Base-by-base conservation (phyloP, 1,140 invertebrate genomes). In the Cephus cinctus region DNA sequence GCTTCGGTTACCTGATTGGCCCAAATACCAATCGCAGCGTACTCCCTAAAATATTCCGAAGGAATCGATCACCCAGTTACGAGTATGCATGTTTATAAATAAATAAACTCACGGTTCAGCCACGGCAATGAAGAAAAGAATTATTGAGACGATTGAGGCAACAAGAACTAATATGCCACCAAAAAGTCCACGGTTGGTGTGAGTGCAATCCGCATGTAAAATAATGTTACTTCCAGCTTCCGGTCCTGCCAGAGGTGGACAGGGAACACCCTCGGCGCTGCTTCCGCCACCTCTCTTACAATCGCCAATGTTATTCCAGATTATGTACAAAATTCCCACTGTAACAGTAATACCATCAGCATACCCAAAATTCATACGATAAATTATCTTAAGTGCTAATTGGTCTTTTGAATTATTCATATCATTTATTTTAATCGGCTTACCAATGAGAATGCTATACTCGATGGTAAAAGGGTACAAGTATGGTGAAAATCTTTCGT, bases 391-490 rank as follows among this genome's bases (percentile, higher is more conserved):
- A n/a, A n/a, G n/a, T n/a, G n/a, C n/a, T n/a, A n/a, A n/a, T n/a
- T n/a, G n/a, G n/a, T n/a, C n/a, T n/a, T n/a, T n/a, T n/a, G n/a
- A n/a, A n/a, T n/a, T n/a, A n/a, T n/a, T n/a, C n/a, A n/a, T n/a
- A n/a, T n/a, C n/a, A n/a, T n/a, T n/a, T n/a, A 36, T n/a, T 34
- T 11, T 27, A 42, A 25, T 15, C 22, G 8, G 65, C 76, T 74
- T 71, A 85, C 85, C 78, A 42, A 88, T 81, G 30, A 87, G 74
- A 63, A 88, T 86, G 65, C 82, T 86, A 65, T 85, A 88, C 68
- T 88, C 86, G 15, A 88, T 86, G 50, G 80, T 84, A 67, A 88
- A 88, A 3, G 86, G 86, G 63, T 86, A 88, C 9, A 88, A 67
- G 65, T 87, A 87, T 1, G 85, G 84, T 3, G 84, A 83, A 51